Evolutionary conservation across 2,888 invertebrate species (phyloP), one percentile per base, ranked within the genome.

Genomic region (Scaptomyza tumidula): DNA sequence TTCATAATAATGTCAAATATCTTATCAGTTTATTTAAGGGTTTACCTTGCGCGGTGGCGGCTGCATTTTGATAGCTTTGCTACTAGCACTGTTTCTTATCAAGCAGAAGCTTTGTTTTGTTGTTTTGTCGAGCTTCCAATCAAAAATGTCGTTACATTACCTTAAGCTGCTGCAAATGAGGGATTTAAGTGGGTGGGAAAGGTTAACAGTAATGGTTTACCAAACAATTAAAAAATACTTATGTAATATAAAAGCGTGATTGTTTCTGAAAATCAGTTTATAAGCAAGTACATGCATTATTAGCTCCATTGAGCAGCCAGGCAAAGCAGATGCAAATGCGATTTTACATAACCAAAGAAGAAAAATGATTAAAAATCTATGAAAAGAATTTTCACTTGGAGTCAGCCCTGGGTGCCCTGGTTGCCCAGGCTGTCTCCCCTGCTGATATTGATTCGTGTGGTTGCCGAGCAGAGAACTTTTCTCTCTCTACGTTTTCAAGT

Each of bases 1-100:
- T 7, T 29, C 9, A 29, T 6, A 7, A 29, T 29, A 29, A 29
- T 29, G 7, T 29, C 6, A 29, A 33, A 33, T 6, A 24, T 50
- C 0, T 50, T 37, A 14, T 14, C 14, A 3, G 0, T 9, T 27
- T 29, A 27, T 27, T 27, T 14, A 27, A 27, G 6, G 27, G 9
- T 94, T 94, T 93, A 96, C 96, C 95, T 96, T 96, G 93, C 96
- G 95, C 91, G 96, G 96, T 90, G 96, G 96, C 90, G 96, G 96
- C 94, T 96, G 96, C 96, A 96, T 96, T 86, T 76, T 90, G 86
- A 75, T 60, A 70, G 69, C 71, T 74, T 73, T 43, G 54, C 64
- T 72, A 72, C 75, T 56, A 52, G 56, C 57, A 43, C 35, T 53
- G 43, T 27, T 69, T 48, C 11, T 39, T 71, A 65, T 73, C 70